Evolutionary conservation across 35 echinoderm and acorn worm species (phyloP).

Genomic region (Heliocidaris erythrogramma): DNA sequence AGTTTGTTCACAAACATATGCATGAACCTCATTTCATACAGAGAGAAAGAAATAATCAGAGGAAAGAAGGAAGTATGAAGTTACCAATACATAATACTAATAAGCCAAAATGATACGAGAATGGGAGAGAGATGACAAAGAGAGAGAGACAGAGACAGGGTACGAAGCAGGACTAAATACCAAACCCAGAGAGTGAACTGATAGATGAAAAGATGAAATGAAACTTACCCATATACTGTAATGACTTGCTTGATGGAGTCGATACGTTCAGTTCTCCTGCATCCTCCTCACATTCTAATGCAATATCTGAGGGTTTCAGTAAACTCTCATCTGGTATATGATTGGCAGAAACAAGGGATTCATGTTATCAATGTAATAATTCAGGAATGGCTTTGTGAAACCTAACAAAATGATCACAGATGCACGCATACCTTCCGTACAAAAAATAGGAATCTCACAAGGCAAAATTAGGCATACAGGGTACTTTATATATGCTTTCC

Average conservation of each 20-base stretch:
- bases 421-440: not conserved
- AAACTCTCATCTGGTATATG: not conserved
- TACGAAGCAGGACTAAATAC: not conserved
- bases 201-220: not conserved
- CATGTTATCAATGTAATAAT: not conserved
- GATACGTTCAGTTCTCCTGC: not conserved
- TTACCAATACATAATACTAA: not conserved
- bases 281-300: not conserved
- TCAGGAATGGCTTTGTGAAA: not conserved
- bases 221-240: conserved; percentile 24
- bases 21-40: not conserved
- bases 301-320: not conserved
- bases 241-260: not conserved
- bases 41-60: no score
- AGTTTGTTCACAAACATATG: not conserved
- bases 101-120: not conserved
- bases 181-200: not conserved
- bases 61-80: no score
- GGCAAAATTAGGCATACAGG: no score
- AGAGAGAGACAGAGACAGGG: not conserved
- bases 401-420: not conserved
- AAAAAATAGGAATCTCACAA: not conserved
- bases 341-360: not conserved
- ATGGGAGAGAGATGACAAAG: not conserved
- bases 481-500: no score